These are phyloP conservation scores for Pteronotus mesoamericanus DNA, from an alignment of 2,797 vertebrate genomes.

Conservation along the genomic window DNA sequence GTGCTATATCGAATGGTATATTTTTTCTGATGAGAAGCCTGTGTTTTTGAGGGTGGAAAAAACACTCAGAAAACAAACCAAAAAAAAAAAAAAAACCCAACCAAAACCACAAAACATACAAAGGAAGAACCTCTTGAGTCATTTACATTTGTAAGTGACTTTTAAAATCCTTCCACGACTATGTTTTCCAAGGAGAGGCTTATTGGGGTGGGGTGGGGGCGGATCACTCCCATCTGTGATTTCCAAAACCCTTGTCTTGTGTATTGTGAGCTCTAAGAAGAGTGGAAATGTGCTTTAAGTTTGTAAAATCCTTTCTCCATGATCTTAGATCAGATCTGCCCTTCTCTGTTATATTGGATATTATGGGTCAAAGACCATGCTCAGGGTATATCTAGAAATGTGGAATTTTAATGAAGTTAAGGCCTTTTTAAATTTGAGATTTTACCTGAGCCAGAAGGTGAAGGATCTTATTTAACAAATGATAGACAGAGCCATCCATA, in stretches of 20 bases:
- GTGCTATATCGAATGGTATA: too few relatives aligned
- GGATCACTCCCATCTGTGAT: too few relatives aligned
- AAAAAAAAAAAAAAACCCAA: too few relatives aligned
- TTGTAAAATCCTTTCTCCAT: background rate
- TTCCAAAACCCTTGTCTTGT: background rate
- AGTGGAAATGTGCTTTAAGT: accelerated
- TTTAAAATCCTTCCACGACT: background rate
- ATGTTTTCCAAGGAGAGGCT: accelerated
- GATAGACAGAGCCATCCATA: background rate
- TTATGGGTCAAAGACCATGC: background rate
- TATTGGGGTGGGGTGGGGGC: background rate
- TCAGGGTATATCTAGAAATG: too few relatives aligned
- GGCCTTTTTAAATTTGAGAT: background rate
- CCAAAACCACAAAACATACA: too few relatives aligned
- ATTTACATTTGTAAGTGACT: background rate
- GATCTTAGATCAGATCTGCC: accelerated
- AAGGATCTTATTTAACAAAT: background rate
- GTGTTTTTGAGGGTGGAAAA: background rate
- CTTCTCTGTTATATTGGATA: background rate
- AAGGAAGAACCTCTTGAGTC: background rate
- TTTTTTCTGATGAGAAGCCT: background rate
- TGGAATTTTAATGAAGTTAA: background rate
- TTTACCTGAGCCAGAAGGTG: background rate
- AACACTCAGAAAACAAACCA: background rate
- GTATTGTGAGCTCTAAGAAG: background rate